Conservation (phyloP, 2,888 invertebrate genomes). For the Pocota personata region DNA sequence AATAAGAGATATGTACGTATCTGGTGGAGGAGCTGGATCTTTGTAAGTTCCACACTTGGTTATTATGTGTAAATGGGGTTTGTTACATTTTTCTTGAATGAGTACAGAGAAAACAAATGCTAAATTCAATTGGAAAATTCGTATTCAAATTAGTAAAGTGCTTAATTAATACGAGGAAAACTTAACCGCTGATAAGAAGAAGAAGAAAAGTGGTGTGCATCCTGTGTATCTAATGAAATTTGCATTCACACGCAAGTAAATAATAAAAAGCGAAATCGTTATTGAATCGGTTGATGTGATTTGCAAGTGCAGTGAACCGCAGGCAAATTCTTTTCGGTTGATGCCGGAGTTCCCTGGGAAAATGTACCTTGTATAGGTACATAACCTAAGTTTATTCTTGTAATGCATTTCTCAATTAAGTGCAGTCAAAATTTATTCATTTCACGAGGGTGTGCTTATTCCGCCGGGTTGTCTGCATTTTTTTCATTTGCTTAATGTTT, state of each 20-base stretch:
- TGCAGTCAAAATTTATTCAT: not conserved
- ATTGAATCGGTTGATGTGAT: not conserved
- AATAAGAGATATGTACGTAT: conserved; percentile 16
- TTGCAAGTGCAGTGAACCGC: conserved; percentile 47
- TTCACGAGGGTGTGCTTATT: not conserved
- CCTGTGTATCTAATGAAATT: conserved; percentile 25
- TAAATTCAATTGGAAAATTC: not conserved
- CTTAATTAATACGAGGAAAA: not conserved
- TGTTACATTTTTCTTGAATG: not conserved
- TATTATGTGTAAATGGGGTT: conserved; percentile 29
- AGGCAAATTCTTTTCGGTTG: conserved; percentile 15
- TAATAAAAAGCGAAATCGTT: not conserved
- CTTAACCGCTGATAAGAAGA: not conserved
- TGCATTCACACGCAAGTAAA: conserved; percentile 10
- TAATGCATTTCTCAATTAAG: not conserved
- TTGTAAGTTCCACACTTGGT: conserved; percentile 32
- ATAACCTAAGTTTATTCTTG: not conserved
- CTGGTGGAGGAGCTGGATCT: conserved; percentile 17
- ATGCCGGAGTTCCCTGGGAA: not conserved
- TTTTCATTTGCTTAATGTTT: not conserved
- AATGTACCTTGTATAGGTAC: not conserved
- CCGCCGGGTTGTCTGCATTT: too few relatives aligned
- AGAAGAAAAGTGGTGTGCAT: not conserved
- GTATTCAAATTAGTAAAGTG: not conserved
- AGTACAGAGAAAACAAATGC: not conserved